Evolutionary conservation across 2,113 vertebrate species (phyloP), one percentile per base, ranked within the genome.

Genomic region (Terrapene triunguis): DNA sequence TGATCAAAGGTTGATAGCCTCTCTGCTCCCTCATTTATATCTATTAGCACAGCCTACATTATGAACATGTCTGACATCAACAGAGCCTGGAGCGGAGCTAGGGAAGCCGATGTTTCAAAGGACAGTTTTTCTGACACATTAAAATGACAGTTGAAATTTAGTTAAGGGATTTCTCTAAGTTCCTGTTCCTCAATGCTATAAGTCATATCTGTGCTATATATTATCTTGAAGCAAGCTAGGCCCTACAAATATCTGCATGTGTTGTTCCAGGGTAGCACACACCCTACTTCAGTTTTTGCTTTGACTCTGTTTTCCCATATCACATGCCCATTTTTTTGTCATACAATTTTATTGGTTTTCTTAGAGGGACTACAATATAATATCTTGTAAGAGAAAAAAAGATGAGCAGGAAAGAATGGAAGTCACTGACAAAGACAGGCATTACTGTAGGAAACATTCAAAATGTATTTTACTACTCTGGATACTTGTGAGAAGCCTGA

Each of bases 51-150:
- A 78, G 44, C 22, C 5, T 78, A 78, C 12, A 29, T 47, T 44
- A 29, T 78, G 42, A 78, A 47, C 24, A 27, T 47, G 7, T 47
- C 24, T 78, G 10, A 16, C 24, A 25, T 47, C 42, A 78, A 78
- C 74, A 44, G 24, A 78, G 38, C 24, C 74, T 78, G 42, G 74
- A 14, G 25, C 27, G 13, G 24, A 78, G 6, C 25, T 44, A 42
- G 22, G 74, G 6, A 78, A 76, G 24, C 72, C 10, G 5, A 42
- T 44, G 72, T 44, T 44, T 69, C 21, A 76, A 44, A 76, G 42
- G 74, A 53, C n/a, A 88, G 21, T 47, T 53, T 72, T 95, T 44
- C 48, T 54, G 53, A 86, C 83, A 51, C 42, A 69, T 51, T 90
- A 82, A 3, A 42, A 82, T 42, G 6, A 48, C 54, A 21, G 2